These are phyloP conservation scores for Caenorhabditis sinica DNA, from an alignment of 2,888 invertebrate genomes.

Conservation along the genomic window DNA sequence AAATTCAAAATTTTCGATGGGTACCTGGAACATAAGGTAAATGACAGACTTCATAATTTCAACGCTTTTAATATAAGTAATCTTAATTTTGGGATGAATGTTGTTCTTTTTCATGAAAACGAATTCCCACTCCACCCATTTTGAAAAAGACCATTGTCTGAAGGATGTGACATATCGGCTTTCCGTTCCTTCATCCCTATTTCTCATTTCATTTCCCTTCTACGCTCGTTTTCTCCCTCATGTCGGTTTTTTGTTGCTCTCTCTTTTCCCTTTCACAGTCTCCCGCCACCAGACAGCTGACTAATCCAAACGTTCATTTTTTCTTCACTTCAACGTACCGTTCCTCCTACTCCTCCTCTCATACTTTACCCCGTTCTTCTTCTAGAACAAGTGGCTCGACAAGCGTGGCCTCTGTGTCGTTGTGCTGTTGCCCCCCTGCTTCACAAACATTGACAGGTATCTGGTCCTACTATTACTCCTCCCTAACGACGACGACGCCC, in stretches of 20 bases:
- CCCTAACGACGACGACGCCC: constrained; percentile 9
- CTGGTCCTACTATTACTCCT: constrained; percentile 38
- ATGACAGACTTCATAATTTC: no score
- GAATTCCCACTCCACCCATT: neutral
- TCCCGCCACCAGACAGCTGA: constrained; percentile 49
- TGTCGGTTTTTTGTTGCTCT: constrained; percentile 49
- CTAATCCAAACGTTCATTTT: constrained; percentile 62
- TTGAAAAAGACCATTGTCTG: neutral
- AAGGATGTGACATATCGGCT: constrained; percentile 23
- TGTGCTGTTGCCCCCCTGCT: constrained; percentile 45
- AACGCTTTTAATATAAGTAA: no score
- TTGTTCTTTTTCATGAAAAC: no score
- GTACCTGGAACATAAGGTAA: no score
- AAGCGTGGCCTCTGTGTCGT: constrained; percentile 59
- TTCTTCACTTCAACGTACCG: constrained; percentile 17
- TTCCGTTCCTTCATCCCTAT: constrained; percentile 17
- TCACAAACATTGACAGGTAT: constrained; percentile 60
- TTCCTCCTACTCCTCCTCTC: constrained; percentile 13
- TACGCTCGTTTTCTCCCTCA: constrained; percentile 1
- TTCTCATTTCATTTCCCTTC: constrained; percentile 22
- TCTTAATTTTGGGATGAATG: no score
- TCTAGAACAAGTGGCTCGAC: constrained; percentile 63
- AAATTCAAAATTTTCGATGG: no score
- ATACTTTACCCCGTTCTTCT: constrained; percentile 48
- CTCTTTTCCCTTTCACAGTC: neutral